Percentiles rank a stretch among this genome's conserved stretches.
Conservation (phyloP, 2,888 invertebrate species). For the Philopedon plagiatum region DNA sequence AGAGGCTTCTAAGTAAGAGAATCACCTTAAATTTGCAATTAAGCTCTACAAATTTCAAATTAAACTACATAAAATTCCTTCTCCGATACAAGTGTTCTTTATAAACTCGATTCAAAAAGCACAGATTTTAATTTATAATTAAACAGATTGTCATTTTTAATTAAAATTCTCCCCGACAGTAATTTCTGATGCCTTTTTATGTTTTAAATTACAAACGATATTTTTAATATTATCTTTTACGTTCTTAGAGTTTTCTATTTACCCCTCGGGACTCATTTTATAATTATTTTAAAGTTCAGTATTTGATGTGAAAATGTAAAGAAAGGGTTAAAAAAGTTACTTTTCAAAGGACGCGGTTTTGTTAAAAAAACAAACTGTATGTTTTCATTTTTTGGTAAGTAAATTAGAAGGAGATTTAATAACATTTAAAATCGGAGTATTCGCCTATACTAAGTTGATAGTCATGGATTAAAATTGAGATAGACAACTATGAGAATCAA, state of each 20-base stretch:
- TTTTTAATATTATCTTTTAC: constrained; percentile 28
- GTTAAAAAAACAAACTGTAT: too few relatives aligned
- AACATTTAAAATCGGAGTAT: too few relatives aligned
- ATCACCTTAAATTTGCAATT: too few relatives aligned
- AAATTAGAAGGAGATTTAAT: too few relatives aligned
- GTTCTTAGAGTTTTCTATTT: constrained; percentile 10
- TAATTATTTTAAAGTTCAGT: neutral
- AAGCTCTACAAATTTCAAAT: too few relatives aligned
- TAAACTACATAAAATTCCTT: too few relatives aligned
- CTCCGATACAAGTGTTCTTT: constrained; percentile 11
- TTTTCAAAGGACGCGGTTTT: neutral
- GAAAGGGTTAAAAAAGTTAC: neutral
- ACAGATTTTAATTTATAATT: constrained; percentile 34
- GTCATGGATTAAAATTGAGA: too few relatives aligned
- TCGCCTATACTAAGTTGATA: too few relatives aligned
- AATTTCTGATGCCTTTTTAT: constrained; percentile 36
- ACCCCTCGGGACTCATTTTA: neutral
- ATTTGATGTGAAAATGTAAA: constrained; percentile 4
- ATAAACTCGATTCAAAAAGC: constrained; percentile 15
- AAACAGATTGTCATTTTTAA: constrained; percentile 43
- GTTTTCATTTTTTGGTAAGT: too few relatives aligned
- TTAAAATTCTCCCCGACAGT: constrained; percentile 37
- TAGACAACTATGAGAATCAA: too few relatives aligned
- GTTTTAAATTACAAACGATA: constrained; percentile 31
- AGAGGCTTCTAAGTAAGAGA: too few relatives aligned